Percentiles rank a stretch among this genome's conserved stretches.
Conservation (phyloP, 2,113 vertebrate genomes). For the Pelvicachromis taeniatus region DNA sequence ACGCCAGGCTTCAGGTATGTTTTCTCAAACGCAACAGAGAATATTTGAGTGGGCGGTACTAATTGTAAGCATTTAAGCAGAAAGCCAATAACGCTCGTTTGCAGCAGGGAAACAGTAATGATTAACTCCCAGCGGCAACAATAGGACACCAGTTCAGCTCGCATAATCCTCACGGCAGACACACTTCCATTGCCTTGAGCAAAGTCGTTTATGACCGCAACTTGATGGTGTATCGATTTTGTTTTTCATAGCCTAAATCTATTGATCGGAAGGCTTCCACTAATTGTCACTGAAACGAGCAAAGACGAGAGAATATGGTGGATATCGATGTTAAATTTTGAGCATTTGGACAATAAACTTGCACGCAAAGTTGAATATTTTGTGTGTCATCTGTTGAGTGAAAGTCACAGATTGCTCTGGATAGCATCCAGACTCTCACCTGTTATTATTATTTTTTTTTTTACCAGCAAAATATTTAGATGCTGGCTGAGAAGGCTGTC, state of each 20-base stretch:
- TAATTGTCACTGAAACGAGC: background rate
- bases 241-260: background rate
- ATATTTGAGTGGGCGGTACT: background rate
- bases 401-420: slow-evolving; percentile 14
- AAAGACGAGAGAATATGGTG: background rate
- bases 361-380: background rate
- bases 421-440: slow-evolving; percentile 26
- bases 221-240: slow-evolving; percentile 45
- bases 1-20: background rate
- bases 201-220: slow-evolving; percentile 29
- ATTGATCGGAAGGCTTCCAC: background rate
- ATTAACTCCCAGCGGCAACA: slow-evolving; percentile 26
- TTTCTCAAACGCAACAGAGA: background rate
- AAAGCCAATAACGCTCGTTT: background rate
- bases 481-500: slow-evolving; percentile 39
- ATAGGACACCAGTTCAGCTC: slow-evolving; percentile 17
- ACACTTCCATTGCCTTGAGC: slow-evolving; percentile 5
- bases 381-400: slow-evolving; percentile 19
- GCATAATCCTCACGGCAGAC: slow-evolving; percentile 44
- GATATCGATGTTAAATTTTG: background rate
- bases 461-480: slow-evolving; percentile 62
- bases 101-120: slow-evolving; percentile 14
- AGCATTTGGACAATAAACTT: background rate
- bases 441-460: slow-evolving; percentile 17
- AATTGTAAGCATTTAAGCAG: background rate